phyloP scores from a whole-genome alignment of 2,797 vertebrate species.

The Hydrophis major region DNA sequence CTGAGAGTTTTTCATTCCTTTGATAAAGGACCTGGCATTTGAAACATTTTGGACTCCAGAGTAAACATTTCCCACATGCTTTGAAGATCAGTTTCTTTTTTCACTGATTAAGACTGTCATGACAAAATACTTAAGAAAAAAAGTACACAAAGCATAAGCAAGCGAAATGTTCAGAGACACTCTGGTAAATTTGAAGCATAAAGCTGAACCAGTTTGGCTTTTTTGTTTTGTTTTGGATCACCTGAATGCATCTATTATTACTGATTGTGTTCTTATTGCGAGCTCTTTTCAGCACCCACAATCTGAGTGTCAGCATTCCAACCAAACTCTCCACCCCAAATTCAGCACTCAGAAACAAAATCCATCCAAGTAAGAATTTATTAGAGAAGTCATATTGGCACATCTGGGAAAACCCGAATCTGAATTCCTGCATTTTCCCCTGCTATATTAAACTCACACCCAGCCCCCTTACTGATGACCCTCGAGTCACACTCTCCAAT shows the following conservation, averaged over 20 bases:
- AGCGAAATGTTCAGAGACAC: neutral
- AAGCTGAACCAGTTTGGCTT: neutral
- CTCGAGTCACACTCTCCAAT: too few species aligned
- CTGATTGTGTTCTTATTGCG: neutral
- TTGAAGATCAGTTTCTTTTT: neutral
- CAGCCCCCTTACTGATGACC: too few species aligned
- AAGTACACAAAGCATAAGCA: neutral
- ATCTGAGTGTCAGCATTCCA: neutral
- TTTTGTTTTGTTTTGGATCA: neutral
- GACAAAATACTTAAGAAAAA: neutral
- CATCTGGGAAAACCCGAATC: too few species aligned
- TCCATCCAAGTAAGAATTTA: too few species aligned
- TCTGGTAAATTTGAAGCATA: neutral
- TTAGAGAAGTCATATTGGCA: too few species aligned
- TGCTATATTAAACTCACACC: too few species aligned
- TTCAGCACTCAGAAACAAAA: too few species aligned
- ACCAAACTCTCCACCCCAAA: too few species aligned
- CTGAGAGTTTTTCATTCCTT: neutral
- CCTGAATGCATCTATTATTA: neutral
- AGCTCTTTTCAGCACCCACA: neutral
- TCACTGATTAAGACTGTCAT: neutral
- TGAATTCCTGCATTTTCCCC: too few species aligned
- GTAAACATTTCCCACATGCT: neutral
- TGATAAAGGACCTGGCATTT: neutral
- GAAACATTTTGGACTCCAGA: neutral